These are phyloP conservation scores for Myiotriccus ornatus DNA, from an alignment of 2,797 vertebrate genomes.

Conservation along the genomic window DNA sequence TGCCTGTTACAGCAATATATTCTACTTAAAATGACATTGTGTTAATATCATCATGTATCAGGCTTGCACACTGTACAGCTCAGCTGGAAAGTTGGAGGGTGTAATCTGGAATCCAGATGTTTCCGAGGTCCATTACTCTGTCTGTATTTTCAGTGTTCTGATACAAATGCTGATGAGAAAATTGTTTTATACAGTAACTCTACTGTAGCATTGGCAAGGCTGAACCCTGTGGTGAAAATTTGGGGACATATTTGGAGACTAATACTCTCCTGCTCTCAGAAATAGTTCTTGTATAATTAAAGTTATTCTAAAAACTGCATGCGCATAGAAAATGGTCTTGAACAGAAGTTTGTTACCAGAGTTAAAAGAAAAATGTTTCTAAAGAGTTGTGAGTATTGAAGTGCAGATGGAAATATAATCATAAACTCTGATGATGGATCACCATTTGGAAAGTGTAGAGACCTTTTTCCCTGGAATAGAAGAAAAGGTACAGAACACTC, in stretches of 20 bases:
- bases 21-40: background rate
- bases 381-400: background rate
- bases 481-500: background rate
- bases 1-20: background rate
- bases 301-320: background rate
- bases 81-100: background rate
- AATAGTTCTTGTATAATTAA: background rate
- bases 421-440: background rate
- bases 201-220: background rate
- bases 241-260: background rate
- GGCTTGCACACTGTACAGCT: background rate
- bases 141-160: background rate
- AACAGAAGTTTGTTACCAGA: background rate
- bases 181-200: background rate
- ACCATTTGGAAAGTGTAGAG: background rate
- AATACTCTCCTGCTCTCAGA: background rate
- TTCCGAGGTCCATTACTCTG: background rate
- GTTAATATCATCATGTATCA: background rate
- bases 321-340: background rate
- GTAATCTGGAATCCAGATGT: background rate
- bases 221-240: background rate
- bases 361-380: background rate
- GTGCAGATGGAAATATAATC: background rate
- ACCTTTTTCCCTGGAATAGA: background rate
- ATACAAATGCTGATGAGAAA: background rate